phyloP scores from a whole-genome alignment of 2,888 invertebrate species.

The Limnephilus rhombicus region DNA sequence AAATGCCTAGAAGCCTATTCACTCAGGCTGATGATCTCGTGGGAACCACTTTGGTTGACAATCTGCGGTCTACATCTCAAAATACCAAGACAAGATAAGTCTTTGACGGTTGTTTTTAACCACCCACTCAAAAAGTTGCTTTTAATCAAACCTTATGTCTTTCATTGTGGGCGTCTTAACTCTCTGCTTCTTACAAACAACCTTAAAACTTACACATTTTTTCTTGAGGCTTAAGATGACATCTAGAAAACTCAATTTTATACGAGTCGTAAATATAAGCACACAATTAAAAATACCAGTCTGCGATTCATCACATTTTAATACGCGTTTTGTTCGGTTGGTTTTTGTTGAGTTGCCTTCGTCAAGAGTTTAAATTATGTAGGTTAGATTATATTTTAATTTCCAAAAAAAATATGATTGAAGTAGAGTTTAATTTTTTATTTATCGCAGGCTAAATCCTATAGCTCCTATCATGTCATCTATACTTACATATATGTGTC shows the following conservation, averaged over 20 bases:
- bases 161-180: not conserved
- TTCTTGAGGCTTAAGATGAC: not conserved
- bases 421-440: too few species aligned
- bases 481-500: too few species aligned
- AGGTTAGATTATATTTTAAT: not conserved
- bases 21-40: constrained; percentile 58
- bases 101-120: not conserved
- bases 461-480: too few species aligned
- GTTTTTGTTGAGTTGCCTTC: not conserved
- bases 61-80: not conserved
- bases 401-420: not conserved
- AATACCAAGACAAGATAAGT: not conserved
- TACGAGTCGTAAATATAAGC: not conserved
- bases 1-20: constrained; percentile 32
- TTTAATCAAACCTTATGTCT: not conserved
- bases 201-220: not conserved
- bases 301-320: not conserved
- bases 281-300: not conserved
- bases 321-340: not conserved
- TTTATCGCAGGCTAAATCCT: too few species aligned
- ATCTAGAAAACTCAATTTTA: not conserved
- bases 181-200: not conserved
- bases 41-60: constrained; percentile 55
- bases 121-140: not conserved
- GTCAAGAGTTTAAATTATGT: not conserved